Evolutionary conservation across 2,888 invertebrate species (phyloP), one percentile per base, ranked within the genome.

Genomic region (Phalera bucephala): DNA sequence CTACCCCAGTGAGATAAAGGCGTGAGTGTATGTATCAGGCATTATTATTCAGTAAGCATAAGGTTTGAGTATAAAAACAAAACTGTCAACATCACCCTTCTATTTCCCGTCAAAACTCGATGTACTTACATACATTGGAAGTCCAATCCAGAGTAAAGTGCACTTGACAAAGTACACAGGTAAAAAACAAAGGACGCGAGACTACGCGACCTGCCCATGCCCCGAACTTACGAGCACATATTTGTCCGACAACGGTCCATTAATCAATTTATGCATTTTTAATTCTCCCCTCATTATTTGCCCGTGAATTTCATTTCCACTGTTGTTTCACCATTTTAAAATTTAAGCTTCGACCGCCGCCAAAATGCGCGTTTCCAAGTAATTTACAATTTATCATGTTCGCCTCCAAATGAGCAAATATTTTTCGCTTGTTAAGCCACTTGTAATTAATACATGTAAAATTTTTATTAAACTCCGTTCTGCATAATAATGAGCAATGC

Each of bases 241-340:
- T 87, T 86, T 82, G 75, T 69, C 38, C 70, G 64, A 64, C 77
- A 72, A 64, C 81, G 78, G 78, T 58, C 77, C 84, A 87, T 89
- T 87, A 88, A 88, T 89, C 84, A 87, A 86, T 85, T 87, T 87
- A 80, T 88, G 88, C 83, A 89, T 87, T 87, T 87, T 87, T 88
- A 87, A 89, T 88, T 78, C 72, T 56, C 64, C 76, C 69, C 86
- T 87, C 86, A 87, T 88, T 88, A 88, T 86, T 87, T 82, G 83
- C 71, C 76, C 47, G 80, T 72, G 78, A 82, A 86, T 80, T 85
- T 79, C 76, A 76, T 78, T 81, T 73, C 66, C 74, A 76, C 69
- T 73, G 82, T 77, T 80, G 80, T 71, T 72, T 61, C 65, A 71
- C 70, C 72, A 72, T 80, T 85, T 83, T 76, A 86, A 82, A 84